Evolutionary conservation across 2,888 invertebrate genomes (phyloP), one percentile per base, ranked within the genome.

Genomic region (Stenurella melanura): DNA sequence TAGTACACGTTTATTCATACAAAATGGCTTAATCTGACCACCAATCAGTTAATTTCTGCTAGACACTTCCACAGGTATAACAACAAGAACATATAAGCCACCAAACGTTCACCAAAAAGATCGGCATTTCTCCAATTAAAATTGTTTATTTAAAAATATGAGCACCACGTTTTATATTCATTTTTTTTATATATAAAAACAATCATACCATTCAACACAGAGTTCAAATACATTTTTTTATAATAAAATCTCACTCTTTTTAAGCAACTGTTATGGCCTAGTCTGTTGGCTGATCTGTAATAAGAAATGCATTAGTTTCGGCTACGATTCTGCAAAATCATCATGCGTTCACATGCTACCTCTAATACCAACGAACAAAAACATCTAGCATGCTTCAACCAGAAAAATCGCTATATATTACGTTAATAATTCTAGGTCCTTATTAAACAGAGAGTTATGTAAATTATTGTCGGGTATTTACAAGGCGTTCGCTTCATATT

Each of bases 261-360:
- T 82, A 74, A 84, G 77, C 73, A 82, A 80, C 79, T 82, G 85
- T 84, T 86, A 86, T 83, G 86, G 85, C 70, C 82, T 78, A 79
- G 82, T 81, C 79, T 85, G 78, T 83, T 82, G 84, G 78, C 73
- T 78, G 61, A 82, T 85, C 85, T 85, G 85, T 60, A 85, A 85
- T 75, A 73, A 83, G 72, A 82, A 81, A 77, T 58, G 66, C 19
- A 74, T 76, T 73, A 64, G 68, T 73, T 74, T 26, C 21, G 34
- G 50, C 30, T 68, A 63, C 15, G n/a, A 68, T 64, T 21, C 60
- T 56, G 70, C 64, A 38, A 7, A 21, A 21, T 54, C 10, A 18
- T 64, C 80, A 78, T 80, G 80, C 80, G 70, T 63, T 50, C 38
- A 26, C 72, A 72, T 72, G 72, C 72, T 54, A 17, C 26, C 26